Evolutionary conservation across 2,113 vertebrate species (phyloP), one percentile per base, ranked within the genome.

Genomic region (Psittacus erithacus): DNA sequence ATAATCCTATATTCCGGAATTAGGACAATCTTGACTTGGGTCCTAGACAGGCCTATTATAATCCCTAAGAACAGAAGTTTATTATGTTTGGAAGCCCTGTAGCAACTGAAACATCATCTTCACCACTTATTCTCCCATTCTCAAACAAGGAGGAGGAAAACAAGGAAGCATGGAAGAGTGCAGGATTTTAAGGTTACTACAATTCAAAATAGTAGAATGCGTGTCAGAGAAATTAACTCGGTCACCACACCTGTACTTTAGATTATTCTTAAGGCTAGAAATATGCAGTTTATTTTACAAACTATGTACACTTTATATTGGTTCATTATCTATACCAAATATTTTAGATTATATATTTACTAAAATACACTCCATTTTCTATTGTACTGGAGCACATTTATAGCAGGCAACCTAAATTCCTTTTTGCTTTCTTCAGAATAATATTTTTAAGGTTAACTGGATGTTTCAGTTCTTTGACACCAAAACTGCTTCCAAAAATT

Each of bases 81-180:
- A 46, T 24, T 62, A 52, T 33, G 39, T 41, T 81, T 29, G 64
- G 46, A 91, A 81, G 81, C 39, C 27, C 28, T 13, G 1, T 8
- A 41, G 31, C 3, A 0, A 4, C 23, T 35, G 31, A 86, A 90
- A 93, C 0, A 0, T 23, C 1, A 0, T 29, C 63, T 50, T 43
- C 27, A 64, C 25, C 35, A 39, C 35, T 88, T 68, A 31, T 35
- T 82, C 57, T 69, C 49, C 43, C 28, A 11, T 27, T 77, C 64
- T 81, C 60, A 62, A 90, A 79, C 8, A 69, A 35, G 27, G 29
- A 74, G 22, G 5, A 53, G 13, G 23, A 50, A 74, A 41, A 52
- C 5, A 44, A 6, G 22, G 38, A 74, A 39, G 11, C 10, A 44
- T 1, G 12, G 39, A 89, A 92, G 8, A 76, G 0, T 31, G 8